Evolutionary conservation across 2,888 invertebrate genomes (phyloP).

Genomic region (Drosophila yooni): DNA sequence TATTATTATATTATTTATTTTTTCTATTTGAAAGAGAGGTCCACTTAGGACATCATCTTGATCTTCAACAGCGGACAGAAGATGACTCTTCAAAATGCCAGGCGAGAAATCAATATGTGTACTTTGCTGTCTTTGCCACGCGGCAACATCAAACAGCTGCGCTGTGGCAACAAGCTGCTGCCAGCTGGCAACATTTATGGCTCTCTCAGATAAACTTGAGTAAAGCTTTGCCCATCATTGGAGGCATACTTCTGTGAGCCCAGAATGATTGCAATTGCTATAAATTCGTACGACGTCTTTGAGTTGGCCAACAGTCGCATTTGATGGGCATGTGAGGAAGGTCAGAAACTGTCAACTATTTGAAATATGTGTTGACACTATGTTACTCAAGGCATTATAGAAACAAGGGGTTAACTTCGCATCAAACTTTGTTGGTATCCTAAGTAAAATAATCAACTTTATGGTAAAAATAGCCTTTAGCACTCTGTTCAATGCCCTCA

Average conservation of each 20-base stretch:
- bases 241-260: slow-evolving; percentile 4
- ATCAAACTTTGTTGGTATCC: neutral
- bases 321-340: slow-evolving; percentile 19
- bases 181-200: slow-evolving; percentile 26
- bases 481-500: neutral
- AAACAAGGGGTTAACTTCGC: neutral
- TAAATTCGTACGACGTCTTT: slow-evolving; percentile 20
- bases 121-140: slow-evolving; percentile 15
- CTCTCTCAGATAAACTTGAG: slow-evolving; percentile 33
- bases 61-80: neutral
- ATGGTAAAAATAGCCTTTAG: neutral
- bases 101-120: slow-evolving; percentile 45
- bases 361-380: neutral
- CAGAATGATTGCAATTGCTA: slow-evolving; percentile 13
- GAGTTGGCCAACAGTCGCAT: slow-evolving; percentile 11
- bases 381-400: slow-evolving; percentile 1
- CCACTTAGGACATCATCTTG: neutral
- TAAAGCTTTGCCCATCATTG: slow-evolving; percentile 23
- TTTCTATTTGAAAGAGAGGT: neutral
- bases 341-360: slow-evolving; percentile 16
- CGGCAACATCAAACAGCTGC: slow-evolving; percentile 19
- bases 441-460: neutral
- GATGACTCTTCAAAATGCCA: neutral
- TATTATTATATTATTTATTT: neutral
- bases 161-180: slow-evolving; percentile 29